phyloP scores from a whole-genome alignment of 2,888 invertebrate species.

The Amphipyra tragopoginis region DNA sequence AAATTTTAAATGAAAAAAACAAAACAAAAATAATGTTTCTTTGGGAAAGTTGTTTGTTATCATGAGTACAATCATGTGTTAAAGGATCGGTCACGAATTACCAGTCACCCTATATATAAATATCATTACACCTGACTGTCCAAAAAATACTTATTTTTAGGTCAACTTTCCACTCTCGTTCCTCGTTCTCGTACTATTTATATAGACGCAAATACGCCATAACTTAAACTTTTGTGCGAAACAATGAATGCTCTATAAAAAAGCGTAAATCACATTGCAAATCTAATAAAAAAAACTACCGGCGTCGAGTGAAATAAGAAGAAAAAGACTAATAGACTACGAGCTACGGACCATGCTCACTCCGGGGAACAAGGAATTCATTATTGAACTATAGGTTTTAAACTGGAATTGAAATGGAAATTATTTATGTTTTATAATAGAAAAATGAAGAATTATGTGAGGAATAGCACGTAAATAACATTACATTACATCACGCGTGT shows the following conservation, averaged over 20 bases:
- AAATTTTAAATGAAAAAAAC: too few species aligned
- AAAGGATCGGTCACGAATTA: too few species aligned
- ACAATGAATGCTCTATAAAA: conserved; percentile 5
- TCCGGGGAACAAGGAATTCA: conserved; percentile 15
- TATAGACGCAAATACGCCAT: not conserved
- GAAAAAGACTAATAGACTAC: conserved; percentile 17
- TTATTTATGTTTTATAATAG: not conserved
- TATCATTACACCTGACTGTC: too few species aligned
- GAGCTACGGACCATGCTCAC: conserved; percentile 16
- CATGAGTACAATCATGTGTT: too few species aligned
- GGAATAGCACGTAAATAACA: not conserved
- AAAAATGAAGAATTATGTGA: not conserved
- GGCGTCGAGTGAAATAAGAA: conserved; percentile 7
- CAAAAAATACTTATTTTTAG: too few species aligned
- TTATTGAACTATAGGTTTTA: conserved; percentile 24
- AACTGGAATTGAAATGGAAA: conserved; percentile 1
- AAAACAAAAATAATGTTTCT: too few species aligned
- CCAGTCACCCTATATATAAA: too few species aligned
- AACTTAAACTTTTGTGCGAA: conserved; percentile 1
- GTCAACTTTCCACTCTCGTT: too few species aligned
- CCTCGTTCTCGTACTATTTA: too few species aligned
- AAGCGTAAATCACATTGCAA: conserved; percentile 14
- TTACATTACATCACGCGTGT: too few species aligned
- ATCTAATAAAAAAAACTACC: conserved; percentile 7
- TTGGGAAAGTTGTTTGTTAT: too few species aligned